Evolutionary conservation across 2,888 invertebrate species (phyloP).

Genomic region (Chymomyza amoena): DNA sequence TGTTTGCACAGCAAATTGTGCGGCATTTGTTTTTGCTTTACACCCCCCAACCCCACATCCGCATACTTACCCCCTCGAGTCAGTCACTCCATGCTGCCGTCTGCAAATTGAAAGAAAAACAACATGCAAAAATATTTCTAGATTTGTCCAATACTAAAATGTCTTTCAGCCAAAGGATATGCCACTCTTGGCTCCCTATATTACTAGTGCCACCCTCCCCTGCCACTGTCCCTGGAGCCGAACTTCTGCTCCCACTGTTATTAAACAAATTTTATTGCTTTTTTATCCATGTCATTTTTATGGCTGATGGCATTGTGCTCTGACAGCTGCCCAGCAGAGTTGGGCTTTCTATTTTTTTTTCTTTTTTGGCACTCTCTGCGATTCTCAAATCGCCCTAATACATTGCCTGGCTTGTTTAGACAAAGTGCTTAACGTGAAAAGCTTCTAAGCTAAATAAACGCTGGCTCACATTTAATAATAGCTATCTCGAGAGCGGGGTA

Average conservation of each 20-base stretch:
- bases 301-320: neutral
- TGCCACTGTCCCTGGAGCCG: too few relatives aligned
- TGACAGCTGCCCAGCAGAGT: neutral
- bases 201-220: too few relatives aligned
- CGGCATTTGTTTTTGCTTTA: slow-evolving; percentile 63
- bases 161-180: neutral
- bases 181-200: too few relatives aligned
- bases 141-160: neutral
- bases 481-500: slow-evolving; percentile 6
- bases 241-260: neutral
- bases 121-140: slow-evolving; percentile 2
- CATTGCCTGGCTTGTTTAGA: neutral
- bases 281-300: slow-evolving; percentile 30
- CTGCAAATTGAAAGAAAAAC: slow-evolving; percentile 1
- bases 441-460: slow-evolving; percentile 47
- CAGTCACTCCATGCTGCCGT: neutral
- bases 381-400: slow-evolving; percentile 1
- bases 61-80: neutral
- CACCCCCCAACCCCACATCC: slow-evolving; percentile 11
- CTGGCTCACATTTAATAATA: slow-evolving; percentile 28
- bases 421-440: slow-evolving; percentile 18
- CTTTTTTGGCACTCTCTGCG: neutral
- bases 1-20: slow-evolving; percentile 68
- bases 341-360: neutral
- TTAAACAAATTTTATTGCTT: slow-evolving; percentile 32